Evolutionary conservation across 2,888 invertebrate species (phyloP).

Genomic region (Chrysina gloriosa): DNA sequence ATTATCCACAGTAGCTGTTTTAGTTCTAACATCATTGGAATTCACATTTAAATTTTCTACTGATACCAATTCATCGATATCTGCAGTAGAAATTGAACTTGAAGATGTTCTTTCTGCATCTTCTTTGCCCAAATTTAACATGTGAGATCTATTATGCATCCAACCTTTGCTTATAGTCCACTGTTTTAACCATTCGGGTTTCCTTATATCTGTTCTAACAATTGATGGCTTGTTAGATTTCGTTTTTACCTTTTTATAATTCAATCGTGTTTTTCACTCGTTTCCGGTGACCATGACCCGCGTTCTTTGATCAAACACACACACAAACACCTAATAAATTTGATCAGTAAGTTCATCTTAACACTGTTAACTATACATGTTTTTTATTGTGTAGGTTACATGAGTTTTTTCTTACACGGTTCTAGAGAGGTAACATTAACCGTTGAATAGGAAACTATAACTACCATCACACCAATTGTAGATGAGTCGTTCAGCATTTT

Average conservation of each 20-base stretch:
- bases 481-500: conserved; percentile 37
- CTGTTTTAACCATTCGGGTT: conserved; percentile 63
- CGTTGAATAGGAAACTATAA: conserved; percentile 35
- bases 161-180: conserved; percentile 66
- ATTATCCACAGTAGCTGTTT: conserved; percentile 32
- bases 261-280: conserved; percentile 40
- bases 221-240: conserved; percentile 43
- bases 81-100: conserved; percentile 58
- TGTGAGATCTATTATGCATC: conserved; percentile 62
- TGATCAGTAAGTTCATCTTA: conserved; percentile 48
- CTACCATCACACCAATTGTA: conserved; percentile 21
- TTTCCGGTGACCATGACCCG: conserved; percentile 59
- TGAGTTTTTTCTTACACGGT: background rate
- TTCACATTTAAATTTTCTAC: conserved; percentile 48
- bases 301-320: conserved; percentile 58
- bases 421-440: background rate
- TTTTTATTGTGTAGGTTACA: background rate
- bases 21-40: conserved; percentile 31
- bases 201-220: conserved; percentile 43
- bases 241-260: conserved; percentile 45
- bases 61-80: conserved; percentile 61
- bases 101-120: conserved; percentile 45
- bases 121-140: conserved; percentile 54
- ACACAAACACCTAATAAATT: conserved; percentile 57
- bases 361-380: background rate